Base-by-base conservation (phyloP, 2,113 vertebrate genomes). In the Glaucidium brasilianum region DNA sequence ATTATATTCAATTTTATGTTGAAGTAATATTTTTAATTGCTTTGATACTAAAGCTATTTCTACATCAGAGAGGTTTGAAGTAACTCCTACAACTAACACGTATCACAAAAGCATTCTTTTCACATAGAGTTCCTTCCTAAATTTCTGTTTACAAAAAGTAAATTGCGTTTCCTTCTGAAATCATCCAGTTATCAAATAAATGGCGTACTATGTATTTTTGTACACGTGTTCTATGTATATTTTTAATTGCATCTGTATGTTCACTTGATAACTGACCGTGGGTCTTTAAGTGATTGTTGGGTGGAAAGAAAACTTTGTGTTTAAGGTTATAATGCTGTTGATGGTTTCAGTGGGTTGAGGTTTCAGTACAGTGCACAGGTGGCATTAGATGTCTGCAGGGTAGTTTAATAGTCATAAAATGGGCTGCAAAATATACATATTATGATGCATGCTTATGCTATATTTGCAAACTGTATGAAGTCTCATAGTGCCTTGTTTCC, bases 401-500 rank as follows among this genome's bases (percentile, higher is more conserved):
- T 34, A 43, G 50, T 80, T 90, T 84, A 72, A 50, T n/a, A 56
- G 43, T 11, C 41, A 39, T 89, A 67, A 89, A 63, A 59, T 55
- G 60, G 55, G 3, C 59, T 75, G 66, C 73, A 84, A 85, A 95
- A 83, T 79, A 11, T 43, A 39, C 15, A 3, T 73, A n/a, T 60
- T 90, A 27, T 90, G 43, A 35, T 86, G 71, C 34, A 5, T 56
- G 60, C 39, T 86, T 84, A 7, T 88, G 52, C 68, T 92, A 1
- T 39, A 9, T 66, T 91, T 93, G 39, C 76, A 55, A 86, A 62
- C 41, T 72, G 45, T 89, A 52, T 88, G 92, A 96, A 97, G 83
- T 88, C 92, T 97, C 85, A n/a, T 17, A 96, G 94, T 21, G 20
- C 62, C 92, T 97, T 96, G 92, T 96, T 97, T 97, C 88, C 90